Evolutionary conservation across 2,888 invertebrate genomes (phyloP).

Genomic region (Steinernema scapterisci): DNA sequence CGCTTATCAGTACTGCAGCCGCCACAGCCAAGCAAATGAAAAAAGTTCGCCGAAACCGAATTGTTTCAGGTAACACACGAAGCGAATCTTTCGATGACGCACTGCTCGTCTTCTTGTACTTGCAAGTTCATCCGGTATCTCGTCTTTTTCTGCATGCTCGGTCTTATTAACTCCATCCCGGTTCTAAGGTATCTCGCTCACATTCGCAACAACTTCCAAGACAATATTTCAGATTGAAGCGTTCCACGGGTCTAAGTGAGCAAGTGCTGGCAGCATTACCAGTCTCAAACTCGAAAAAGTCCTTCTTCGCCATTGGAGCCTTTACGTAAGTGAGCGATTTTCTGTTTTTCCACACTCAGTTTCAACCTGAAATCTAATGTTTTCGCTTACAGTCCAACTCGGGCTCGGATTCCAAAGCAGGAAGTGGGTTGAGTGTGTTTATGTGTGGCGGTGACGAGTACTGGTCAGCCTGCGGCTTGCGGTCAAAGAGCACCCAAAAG

Average conservation of each 20-base stretch:
- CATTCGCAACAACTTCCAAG: too few species aligned
- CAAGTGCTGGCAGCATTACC: slow-evolving; percentile 16
- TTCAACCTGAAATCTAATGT: too few species aligned
- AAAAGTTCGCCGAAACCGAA: slow-evolving; percentile 20
- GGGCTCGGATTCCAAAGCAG: too few species aligned
- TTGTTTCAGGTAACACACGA: slow-evolving; percentile 17
- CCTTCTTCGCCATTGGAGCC: slow-evolving; percentile 22
- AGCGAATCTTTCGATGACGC: slow-evolving; percentile 3
- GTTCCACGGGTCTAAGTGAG: slow-evolving; percentile 21
- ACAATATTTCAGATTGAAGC: slow-evolving; percentile 24
- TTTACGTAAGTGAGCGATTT: neutral
- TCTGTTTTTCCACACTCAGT: too few species aligned
- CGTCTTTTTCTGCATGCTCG: neutral
- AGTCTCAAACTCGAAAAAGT: slow-evolving; percentile 12
- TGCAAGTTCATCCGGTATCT: slow-evolving; percentile 9
- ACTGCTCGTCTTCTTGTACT: neutral
- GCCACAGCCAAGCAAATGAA: neutral
- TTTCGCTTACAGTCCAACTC: too few species aligned
- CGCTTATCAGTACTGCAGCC: slow-evolving; percentile 10
- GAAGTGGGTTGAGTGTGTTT: too few species aligned
- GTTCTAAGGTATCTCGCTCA: neutral
- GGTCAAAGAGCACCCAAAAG: too few species aligned
- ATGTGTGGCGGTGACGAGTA: too few species aligned
- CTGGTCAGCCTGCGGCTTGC: too few species aligned
- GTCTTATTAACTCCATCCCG: neutral